Percentiles rank a stretch among this genome's conserved stretches.
These are phyloP conservation scores for Electrona antarctica DNA, from an alignment of 2,113 vertebrate genomes.

Conservation along the genomic window DNA sequence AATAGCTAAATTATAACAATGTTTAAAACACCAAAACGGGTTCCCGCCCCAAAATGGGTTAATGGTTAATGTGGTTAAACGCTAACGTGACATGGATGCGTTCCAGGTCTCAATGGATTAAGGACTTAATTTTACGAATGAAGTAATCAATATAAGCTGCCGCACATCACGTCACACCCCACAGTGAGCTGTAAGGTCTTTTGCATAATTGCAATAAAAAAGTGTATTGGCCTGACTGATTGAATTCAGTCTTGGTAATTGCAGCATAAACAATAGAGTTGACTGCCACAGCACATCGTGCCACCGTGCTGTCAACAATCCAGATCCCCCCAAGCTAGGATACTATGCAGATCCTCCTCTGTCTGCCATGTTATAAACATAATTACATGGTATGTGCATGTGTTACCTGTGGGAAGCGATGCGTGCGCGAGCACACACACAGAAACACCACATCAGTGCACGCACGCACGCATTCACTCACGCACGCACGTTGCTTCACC, in stretches of 20 bases:
- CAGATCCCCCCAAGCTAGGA: constrained; percentile 65
- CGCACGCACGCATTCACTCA: constrained; percentile 20
- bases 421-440: neutral
- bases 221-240: constrained; percentile 77
- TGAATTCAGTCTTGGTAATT: constrained; percentile 79
- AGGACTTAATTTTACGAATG: constrained; percentile 77
- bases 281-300: constrained; percentile 73
- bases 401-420: constrained; percentile 71
- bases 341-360: constrained; percentile 70
- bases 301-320: constrained; percentile 77
- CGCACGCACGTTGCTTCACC: constrained; percentile 35
- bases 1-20: no score
- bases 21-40: no score
- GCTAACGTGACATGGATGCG: no score
- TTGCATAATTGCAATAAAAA: constrained; percentile 81
- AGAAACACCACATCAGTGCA: neutral
- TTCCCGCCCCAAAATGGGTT: no score
- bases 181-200: constrained; percentile 71
- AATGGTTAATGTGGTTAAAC: no score
- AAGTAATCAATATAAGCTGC: constrained; percentile 75
- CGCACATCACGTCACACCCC: constrained; percentile 65
- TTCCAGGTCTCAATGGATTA: no score
- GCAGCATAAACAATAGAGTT: constrained; percentile 78
- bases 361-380: constrained; percentile 78
- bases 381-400: constrained; percentile 78